Base-by-base conservation (phyloP, 2,797 vertebrate genomes). In the Odontamblyopus lacepedii region DNA sequence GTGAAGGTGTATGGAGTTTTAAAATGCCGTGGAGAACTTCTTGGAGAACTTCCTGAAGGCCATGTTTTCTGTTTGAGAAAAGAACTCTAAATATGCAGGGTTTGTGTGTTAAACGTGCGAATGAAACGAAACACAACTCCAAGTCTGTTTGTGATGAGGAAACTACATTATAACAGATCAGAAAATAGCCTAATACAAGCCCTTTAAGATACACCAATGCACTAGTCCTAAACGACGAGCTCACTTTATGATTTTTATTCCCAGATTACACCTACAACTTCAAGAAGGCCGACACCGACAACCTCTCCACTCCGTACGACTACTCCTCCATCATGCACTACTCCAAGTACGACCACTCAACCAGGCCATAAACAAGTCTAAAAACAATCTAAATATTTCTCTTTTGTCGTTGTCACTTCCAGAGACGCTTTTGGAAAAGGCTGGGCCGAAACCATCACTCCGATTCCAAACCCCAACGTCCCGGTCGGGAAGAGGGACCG, bases 281-380 rank as follows among this genome's bases (percentile, higher is more conserved):
- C 77, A 0, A 27, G 23, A 93, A 89, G 79, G 78, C 72, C 48
- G 77, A 92, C 66, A 92, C 93, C 0, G 79, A 91, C 8, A 94
- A 93, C 77, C 83, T 94, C 50, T 72, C 35, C 70, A 91, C 88
- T 63, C 53, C 77, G 0, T 96, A 95, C 38, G 94, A 95, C 73
- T 95, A 95, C 48, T 50, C 72, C 41, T 96, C 95, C 68, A 38
- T 96, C 11, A 94, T 95, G 95, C 95, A 95, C 79, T 96, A 95
- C 1, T 86, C 89, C 84, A 91, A 70, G 89, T 89, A 82, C 60
- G 78, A 2, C 6, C 29, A 12, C 0, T 50, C 12, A 38, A 61
- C 38, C 19, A 5, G 7, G 13, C 1, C 11, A 11, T 12, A 0
- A 61, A 32, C 41, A 44, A 29, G 18, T 67, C 0, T 6, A 6